A percentile compares a stretch with the other conserved stretches of the same genome.
Conservation (phyloP, 1,140 invertebrate genomes). For the Gryllus bimaculatus region DNA sequence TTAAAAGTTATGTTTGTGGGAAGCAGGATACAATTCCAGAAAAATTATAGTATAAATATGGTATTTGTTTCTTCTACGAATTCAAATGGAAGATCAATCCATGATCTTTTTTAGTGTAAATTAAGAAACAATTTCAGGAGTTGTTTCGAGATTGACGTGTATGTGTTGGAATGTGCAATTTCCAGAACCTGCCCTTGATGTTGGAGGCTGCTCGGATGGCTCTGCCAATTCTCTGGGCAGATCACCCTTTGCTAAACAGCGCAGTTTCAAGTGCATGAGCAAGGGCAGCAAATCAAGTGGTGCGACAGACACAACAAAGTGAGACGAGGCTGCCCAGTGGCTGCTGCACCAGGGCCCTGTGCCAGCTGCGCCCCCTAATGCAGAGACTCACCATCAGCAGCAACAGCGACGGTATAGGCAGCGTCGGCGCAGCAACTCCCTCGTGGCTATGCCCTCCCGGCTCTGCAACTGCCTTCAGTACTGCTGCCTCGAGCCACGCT, state of each 20-base stretch:
- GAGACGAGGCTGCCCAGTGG: conserved; percentile 14
- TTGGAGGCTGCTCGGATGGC: conserved; percentile 26
- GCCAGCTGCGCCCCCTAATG: background rate
- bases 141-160: background rate
- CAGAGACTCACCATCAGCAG: background rate
- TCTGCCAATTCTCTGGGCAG: conserved; percentile 32
- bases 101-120: background rate
- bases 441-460: conserved; percentile 16
- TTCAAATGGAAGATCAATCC: no score
- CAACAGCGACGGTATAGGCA: conserved; percentile 10
- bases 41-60: no score
- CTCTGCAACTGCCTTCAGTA: conserved; percentile 17
- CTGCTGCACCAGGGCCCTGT: background rate
- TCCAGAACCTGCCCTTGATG: conserved; percentile 28
- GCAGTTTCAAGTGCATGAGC: conserved; percentile 22
- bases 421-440: conserved; percentile 15
- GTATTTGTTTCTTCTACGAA: no score
- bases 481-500: conserved; percentile 18
- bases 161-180: background rate
- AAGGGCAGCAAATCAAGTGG: conserved; percentile 12
- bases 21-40: no score
- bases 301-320: conserved; percentile 12
- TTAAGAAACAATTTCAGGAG: background rate
- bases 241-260: conserved; percentile 32
- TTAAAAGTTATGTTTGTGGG: no score